Evolutionary conservation across 2,113 vertebrate species (phyloP), one percentile per base, ranked within the genome.

Genomic region (Xenopus borealis): DNA sequence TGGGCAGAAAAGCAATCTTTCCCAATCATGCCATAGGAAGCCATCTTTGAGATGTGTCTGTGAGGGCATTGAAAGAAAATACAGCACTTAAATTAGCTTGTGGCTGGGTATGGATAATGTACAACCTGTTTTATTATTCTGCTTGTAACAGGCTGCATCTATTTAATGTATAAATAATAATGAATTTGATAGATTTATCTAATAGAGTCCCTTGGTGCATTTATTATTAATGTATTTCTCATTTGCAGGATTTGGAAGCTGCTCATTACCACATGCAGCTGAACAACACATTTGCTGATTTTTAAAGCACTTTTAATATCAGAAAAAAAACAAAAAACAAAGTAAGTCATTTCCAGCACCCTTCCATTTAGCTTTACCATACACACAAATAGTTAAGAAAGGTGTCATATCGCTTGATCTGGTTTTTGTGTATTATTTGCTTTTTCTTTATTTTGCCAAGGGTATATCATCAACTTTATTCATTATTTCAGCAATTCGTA

Each of bases 121-220:
- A 5, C 46, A 53, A 40, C 47, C 18, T 10, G 19, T 53, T 53
- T 55, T 18, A 69, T 58, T 57, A 58, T 18, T 20, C 14, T 30
- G 53, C 27, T 18, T 18, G 67, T 33, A 53, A 58, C 11, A 58
- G 52, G 17, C 47, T 30, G 52, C 30, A n/a, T 69, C 50, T 69
- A 33, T 44, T 44, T 58, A 58, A 69, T 69, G 67, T 69, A 69
- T 69, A 69, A 69, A 69, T 69, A 69, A 69, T 69, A 57, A 69
- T 55, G 67, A 69, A 55, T 69, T 58, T 68, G 52, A 57, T 69
- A 57, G 53, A 69, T 57, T 69, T 58, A 57, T 69, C 67, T 69
- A 69, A 69, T 68, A 68, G 30, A 57, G 52, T 69, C 67, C 53
- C 50, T 9, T 58, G 30, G 53, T 11, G 47, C 67, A 40, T 69